These are phyloP conservation scores for Cephonodes hylas DNA, from an alignment of 2,888 invertebrate species.

Conservation along the genomic window DNA sequence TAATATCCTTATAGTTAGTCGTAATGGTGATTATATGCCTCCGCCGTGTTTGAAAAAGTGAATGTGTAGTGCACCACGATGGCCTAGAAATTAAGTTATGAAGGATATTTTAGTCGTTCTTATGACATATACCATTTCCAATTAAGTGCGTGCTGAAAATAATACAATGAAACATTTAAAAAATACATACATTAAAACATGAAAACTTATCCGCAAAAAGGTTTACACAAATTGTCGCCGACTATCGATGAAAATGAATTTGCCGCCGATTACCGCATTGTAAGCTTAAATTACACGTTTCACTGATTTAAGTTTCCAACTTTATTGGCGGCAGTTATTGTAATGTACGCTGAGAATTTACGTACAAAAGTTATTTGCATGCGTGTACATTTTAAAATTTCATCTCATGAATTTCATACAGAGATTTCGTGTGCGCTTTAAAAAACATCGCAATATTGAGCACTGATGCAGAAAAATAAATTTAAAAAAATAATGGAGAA, in stretches of 20 bases:
- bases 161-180: too few species aligned
- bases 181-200: neutral
- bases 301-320: conserved; percentile 6
- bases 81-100: too few species aligned
- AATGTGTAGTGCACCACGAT: too few species aligned
- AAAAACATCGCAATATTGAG: neutral
- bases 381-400: neutral
- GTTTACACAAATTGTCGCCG: neutral
- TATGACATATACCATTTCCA: too few species aligned
- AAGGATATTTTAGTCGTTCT: too few species aligned
- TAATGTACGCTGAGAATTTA: conserved; percentile 4
- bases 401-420: neutral
- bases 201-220: neutral
- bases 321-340: conserved; percentile 6
- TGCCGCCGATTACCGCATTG: neutral
- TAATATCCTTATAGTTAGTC: too few species aligned
- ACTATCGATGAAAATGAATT: conserved; percentile 1
- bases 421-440: neutral
- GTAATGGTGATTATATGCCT: too few species aligned
- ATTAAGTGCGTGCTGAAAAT: too few species aligned
- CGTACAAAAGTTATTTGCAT: conserved; percentile 3
- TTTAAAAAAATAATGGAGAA: too few species aligned
- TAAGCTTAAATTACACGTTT: conserved; percentile 7
- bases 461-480: too few species aligned
- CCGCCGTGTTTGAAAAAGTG: too few species aligned